These are phyloP conservation scores for Sarcoramphus papa DNA, from an alignment of 2,797 vertebrate genomes.

Conservation along the genomic window DNA sequence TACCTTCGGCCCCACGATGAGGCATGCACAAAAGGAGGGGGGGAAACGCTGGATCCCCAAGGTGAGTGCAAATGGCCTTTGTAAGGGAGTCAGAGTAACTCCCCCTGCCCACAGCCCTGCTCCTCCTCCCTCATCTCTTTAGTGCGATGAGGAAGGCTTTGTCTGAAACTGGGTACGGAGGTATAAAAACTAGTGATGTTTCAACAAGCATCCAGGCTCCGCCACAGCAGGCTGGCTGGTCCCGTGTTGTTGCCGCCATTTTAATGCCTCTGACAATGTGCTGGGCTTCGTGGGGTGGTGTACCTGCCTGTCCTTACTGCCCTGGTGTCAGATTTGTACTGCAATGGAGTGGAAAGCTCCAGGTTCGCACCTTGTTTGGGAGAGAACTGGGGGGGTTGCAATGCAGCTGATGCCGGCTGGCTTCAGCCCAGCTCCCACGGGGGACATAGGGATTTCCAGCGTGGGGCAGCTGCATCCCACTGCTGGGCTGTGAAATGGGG, in stretches of 20 bases:
- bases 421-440: neutral
- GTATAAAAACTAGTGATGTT: neutral
- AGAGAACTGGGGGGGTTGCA: fast-evolving
- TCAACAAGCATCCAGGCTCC: neutral
- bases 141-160: neutral
- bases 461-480: neutral
- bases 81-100: too few species aligned
- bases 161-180: neutral
- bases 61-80: neutral
- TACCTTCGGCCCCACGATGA: neutral
- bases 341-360: neutral
- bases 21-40: fast-evolving
- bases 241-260: fast-evolving
- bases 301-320: neutral
- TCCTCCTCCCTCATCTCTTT: neutral
- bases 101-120: too few species aligned
- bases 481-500: neutral
- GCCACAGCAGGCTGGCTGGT: fast-evolving
- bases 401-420: fast-evolving
- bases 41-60: neutral
- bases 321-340: neutral
- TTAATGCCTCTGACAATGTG: neutral
- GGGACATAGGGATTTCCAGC: neutral
- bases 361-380: neutral
- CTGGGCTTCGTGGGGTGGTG: neutral